Base-by-base conservation (phyloP, 1,140 invertebrate genomes). In the Hormaphis cornu region DNA sequence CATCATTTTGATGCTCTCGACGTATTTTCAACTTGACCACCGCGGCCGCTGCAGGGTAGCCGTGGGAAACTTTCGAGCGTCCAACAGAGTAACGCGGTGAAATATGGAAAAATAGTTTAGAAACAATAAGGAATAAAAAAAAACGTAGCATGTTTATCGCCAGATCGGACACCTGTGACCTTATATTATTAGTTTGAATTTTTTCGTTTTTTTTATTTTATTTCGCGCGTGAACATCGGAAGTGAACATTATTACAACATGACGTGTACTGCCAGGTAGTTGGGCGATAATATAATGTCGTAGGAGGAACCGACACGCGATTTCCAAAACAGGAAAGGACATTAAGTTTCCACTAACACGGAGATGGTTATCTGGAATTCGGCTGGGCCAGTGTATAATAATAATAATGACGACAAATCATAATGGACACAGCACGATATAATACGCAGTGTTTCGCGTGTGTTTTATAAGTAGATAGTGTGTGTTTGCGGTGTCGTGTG, bases 301-400 rank as follows among this genome's bases (percentile, higher is more conserved):
- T 66, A 66, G 61, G 61, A 66, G 61, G 61, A 66, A 66, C 61
- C 28, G 44, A 50, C 61, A 66, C 61, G 61, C 61, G 28, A 66
- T 66, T 48, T 66, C n/a, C 28, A 48, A n/a, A n/a, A 66, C 61
- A 66, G 61, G 44, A 66, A 66, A 66, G 61, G 61, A 37, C 61
- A 66, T 66, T 66, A 66, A 66, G 61, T 66, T 66, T 66, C 42
- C 28, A 63, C 59, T 30, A 20, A 50, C 61, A 66, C 44, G 26
- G 44, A 50, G 61, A 66, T 66, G 6, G 18, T 46, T 48, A 66
- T 66, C 61, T 28, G 18, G 12, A 50, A 42, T 50, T 50, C 14
- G 20, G 61, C 18, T 33, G 22, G 61, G 44, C 26, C 40, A 46
- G 61, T 66, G n/a, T 35, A 59, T 42, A 59, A 26, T 58, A 40